Conservation (phyloP, 1,140 invertebrate species). For the Reticulitermes speratus region DNA sequence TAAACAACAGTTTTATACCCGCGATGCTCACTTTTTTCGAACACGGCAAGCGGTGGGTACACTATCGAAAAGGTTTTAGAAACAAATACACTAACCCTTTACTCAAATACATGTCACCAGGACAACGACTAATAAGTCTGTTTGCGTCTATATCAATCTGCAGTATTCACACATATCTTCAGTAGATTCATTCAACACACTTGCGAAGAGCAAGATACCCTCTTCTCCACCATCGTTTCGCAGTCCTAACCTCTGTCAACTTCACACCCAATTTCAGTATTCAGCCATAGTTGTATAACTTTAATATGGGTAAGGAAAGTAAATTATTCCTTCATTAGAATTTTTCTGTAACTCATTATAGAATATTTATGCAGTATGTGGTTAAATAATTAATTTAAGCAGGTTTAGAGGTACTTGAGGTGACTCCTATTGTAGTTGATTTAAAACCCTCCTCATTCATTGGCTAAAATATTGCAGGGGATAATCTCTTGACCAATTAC, state of each 20-base stretch:
- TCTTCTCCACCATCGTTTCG: conserved; percentile 11
- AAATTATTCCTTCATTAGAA: not conserved
- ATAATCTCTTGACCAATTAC: not conserved
- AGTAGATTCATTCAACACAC: conserved; percentile 10
- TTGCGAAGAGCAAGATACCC: conserved; percentile 24
- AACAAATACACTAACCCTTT: conserved; percentile 14
- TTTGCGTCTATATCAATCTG: not conserved
- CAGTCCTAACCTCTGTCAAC: conserved; percentile 25
- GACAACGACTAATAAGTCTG: not conserved
- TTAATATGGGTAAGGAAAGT: not conserved
- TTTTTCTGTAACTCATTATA: not conserved
- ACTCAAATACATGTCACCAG: conserved; percentile 17
- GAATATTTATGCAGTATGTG: not conserved
- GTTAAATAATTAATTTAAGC: not conserved
- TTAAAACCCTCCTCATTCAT: not conserved
- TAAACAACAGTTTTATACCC: conserved; percentile 28
- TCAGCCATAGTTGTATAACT: not conserved
- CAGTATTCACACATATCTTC: conserved; percentile 13
- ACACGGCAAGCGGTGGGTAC: conserved; percentile 10
- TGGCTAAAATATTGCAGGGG: not conserved
- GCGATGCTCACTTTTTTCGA: conserved; percentile 30
- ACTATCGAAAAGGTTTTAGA: conserved; percentile 14
- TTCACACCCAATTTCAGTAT: not conserved
- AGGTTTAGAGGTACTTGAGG: not conserved
- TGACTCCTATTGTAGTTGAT: not conserved